phyloP scores from a whole-genome alignment of 2,888 invertebrate species.

The Nycteola revayana region DNA sequence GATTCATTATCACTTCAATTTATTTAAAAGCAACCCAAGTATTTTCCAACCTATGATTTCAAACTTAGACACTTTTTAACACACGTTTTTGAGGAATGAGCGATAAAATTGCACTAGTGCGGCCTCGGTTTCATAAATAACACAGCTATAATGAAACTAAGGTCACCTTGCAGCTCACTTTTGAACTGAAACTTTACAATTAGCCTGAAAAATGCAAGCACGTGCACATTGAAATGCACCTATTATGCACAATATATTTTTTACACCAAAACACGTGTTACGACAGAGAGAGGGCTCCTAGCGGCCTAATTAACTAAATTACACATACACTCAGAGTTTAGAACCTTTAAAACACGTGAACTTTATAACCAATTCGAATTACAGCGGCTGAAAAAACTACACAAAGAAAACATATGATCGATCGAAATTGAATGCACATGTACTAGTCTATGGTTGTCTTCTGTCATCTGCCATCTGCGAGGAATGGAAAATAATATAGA shows the following conservation, averaged over 20 bases:
- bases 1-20: constrained; percentile 46
- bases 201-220: constrained; percentile 76
- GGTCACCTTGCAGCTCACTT: constrained; percentile 34
- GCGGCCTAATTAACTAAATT: constrained; percentile 24
- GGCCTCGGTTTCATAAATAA: constrained; percentile 16
- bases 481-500: constrained; percentile 24
- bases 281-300: constrained; percentile 14
- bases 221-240: constrained; percentile 73
- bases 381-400: constrained; percentile 80
- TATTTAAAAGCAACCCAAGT: constrained; percentile 59
- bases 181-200: constrained; percentile 54
- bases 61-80: constrained; percentile 45
- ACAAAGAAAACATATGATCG: constrained; percentile 83
- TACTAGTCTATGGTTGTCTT: constrained; percentile 65
- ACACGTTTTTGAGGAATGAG: constrained; percentile 46
- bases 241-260: constrained; percentile 49
- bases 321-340: constrained; percentile 26
- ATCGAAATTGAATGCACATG: constrained; percentile 80
- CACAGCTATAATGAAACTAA: constrained; percentile 26
- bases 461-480: constrained; percentile 40
- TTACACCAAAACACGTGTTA: constrained; percentile 26
- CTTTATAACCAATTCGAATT: constrained; percentile 74
- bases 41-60: constrained; percentile 49
- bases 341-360: constrained; percentile 44
- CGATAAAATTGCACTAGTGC: constrained; percentile 18